Conservation (phyloP, 2,797 vertebrate species). For the Ciconia nigra region DNA sequence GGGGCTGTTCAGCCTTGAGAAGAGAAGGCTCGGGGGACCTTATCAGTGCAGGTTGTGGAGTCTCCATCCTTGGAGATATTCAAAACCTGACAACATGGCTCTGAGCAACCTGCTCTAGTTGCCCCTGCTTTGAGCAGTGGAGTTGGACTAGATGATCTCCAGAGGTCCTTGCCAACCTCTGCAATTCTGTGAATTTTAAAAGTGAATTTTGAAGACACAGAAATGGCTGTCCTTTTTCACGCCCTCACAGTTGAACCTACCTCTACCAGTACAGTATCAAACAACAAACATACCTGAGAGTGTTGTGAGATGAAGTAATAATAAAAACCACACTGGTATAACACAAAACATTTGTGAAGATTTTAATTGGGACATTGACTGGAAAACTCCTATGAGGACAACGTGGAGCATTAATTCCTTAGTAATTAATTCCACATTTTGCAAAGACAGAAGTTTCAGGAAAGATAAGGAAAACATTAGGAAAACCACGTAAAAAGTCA, state of each 20-base stretch:
- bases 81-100: background rate
- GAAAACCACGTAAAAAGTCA: background rate
- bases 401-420: background rate
- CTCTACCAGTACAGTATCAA: background rate
- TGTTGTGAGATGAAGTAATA: background rate
- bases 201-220: background rate
- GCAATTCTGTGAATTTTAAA: background rate
- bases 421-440: background rate
- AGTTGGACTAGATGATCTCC: background rate
- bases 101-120: background rate
- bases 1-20: background rate
- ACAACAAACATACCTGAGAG: background rate
- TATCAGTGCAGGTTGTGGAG: background rate
- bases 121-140: background rate
- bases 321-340: background rate
- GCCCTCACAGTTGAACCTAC: background rate
- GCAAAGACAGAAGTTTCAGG: background rate
- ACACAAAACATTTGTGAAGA: background rate
- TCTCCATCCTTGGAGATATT: background rate
- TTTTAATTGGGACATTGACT: background rate
- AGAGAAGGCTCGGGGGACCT: too few species aligned
- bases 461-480: background rate
- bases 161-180: background rate
- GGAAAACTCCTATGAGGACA: background rate
- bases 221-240: background rate